Conservation (phyloP, 2,113 vertebrate species). For the Strix aluco region DNA sequence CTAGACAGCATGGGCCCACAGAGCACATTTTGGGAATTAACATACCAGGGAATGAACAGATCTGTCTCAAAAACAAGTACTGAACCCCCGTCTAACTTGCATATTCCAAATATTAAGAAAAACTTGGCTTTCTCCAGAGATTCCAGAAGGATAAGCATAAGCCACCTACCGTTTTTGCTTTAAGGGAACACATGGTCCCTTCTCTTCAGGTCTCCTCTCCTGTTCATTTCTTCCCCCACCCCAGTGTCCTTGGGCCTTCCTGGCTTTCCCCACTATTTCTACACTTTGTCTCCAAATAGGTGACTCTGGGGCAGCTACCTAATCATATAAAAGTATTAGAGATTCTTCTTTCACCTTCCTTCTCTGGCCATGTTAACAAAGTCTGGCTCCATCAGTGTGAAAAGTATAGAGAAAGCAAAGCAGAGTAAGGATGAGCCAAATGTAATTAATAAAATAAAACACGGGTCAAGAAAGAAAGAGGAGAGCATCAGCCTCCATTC, state of each 20-base stretch:
- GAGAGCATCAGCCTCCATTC: not conserved
- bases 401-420: not conserved
- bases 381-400: not conserved
- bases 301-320: not conserved
- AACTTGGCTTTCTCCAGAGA: not conserved
- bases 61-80: not conserved
- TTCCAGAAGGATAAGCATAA: not conserved
- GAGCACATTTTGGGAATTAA: not conserved
- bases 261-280: not conserved
- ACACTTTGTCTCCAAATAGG: not conserved
- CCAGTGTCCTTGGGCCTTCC: not conserved
- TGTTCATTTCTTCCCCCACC: not conserved
- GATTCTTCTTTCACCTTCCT: not conserved
- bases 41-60: not conserved
- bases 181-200: not conserved
- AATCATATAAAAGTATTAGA: not conserved
- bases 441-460: not conserved
- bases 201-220: not conserved
- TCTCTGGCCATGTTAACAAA: not conserved
- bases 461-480: not conserved
- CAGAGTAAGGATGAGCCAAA: not conserved
- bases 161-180: not conserved
- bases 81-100: not conserved
- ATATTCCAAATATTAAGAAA: not conserved
- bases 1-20: not conserved